phyloP scores from a whole-genome alignment of 2,888 invertebrate species.

The Epicampocera succincta region DNA sequence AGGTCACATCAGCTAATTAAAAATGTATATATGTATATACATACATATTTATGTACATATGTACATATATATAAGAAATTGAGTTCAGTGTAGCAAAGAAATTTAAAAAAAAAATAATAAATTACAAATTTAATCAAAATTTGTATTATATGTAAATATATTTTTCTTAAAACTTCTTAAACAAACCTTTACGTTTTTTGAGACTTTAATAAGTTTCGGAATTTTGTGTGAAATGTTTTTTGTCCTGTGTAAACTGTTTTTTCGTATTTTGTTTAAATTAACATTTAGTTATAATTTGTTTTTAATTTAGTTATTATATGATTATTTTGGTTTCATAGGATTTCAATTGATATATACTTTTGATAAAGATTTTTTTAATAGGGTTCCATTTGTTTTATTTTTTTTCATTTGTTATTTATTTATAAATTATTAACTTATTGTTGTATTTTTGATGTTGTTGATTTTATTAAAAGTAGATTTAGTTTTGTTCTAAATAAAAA shows the following conservation, averaged over 20 bases:
- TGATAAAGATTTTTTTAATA: conserved; percentile 54
- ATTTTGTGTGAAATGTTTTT: conserved; percentile 64
- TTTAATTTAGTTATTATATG: conserved; percentile 35
- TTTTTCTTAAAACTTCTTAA: conserved; percentile 21
- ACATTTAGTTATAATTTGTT: conserved; percentile 17
- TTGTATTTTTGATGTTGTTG: conserved; percentile 40
- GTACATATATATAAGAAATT: too few species aligned
- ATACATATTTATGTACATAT: too few species aligned
- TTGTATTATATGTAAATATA: too few species aligned
- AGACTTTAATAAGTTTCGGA: not conserved
- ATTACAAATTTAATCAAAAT: too few species aligned
- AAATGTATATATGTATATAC: too few species aligned
- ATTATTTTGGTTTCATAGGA: conserved; percentile 55
- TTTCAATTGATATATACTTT: conserved; percentile 64
- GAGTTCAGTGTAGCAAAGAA: too few species aligned
- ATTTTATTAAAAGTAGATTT: conserved; percentile 54
- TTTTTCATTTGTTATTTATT: conserved; percentile 28
- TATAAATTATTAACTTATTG: conserved; percentile 54
- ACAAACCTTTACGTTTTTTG: conserved; percentile 48
- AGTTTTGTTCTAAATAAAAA: conserved; percentile 62
- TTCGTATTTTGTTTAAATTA: conserved; percentile 33
- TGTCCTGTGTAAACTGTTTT: conserved; percentile 60
- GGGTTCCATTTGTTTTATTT: conserved; percentile 15
- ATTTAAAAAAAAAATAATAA: too few species aligned
- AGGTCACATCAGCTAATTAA: too few species aligned